These are phyloP conservation scores for Chrysotoxum bicinctum DNA, from an alignment of 2,888 invertebrate species.

Conservation along the genomic window DNA sequence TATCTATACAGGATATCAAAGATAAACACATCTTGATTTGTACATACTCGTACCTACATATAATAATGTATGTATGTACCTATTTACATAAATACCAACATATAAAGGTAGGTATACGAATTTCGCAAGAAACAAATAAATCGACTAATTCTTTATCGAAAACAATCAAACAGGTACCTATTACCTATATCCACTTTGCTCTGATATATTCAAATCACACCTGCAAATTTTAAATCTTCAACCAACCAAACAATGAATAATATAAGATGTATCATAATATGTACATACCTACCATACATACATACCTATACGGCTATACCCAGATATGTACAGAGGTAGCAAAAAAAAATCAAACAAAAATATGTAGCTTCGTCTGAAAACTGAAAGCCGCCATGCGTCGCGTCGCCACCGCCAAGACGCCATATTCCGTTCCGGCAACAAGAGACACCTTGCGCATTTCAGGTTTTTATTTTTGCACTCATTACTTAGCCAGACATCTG, in stretches of 20 bases:
- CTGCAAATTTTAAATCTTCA: slow-evolving; percentile 13
- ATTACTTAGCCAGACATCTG: slow-evolving; percentile 58
- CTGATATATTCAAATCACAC: slow-evolving; percentile 60
- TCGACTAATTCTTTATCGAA: neutral
- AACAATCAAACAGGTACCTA: neutral
- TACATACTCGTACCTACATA: no score
- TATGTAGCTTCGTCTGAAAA: neutral
- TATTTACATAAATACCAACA: no score
- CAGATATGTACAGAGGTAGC: neutral
- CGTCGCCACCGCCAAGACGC: no score
- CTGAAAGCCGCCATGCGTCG: neutral
- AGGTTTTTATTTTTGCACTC: neutral
- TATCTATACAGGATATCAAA: no score
- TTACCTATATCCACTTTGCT: slow-evolving; percentile 3
- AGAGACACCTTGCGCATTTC: slow-evolving; percentile 22
- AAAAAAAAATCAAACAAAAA: neutral
- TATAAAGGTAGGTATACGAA: no score
- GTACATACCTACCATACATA: no score
- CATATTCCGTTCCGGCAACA: no score
- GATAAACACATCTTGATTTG: no score
- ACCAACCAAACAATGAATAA: neutral
- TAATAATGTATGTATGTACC: no score
- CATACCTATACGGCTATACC: no score
- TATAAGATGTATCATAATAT: neutral
- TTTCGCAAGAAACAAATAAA: neutral